These are phyloP conservation scores for Empidonax alnorum DNA, from an alignment of 2,113 vertebrate genomes.

Conservation along the genomic window DNA sequence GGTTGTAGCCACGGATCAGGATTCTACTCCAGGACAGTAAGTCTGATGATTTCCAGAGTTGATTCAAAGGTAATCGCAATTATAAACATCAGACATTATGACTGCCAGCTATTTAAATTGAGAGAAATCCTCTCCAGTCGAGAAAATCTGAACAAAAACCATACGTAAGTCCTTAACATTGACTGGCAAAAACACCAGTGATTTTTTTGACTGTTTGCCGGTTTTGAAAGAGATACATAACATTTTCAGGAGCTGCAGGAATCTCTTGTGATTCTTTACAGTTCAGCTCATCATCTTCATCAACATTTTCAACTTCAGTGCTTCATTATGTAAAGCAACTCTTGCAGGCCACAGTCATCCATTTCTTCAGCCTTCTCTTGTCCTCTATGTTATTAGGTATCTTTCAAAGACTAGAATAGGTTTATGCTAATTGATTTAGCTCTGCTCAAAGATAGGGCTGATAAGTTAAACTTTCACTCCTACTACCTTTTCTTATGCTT, in stretches of 20 bases:
- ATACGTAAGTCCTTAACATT: neutral
- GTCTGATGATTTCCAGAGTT: neutral
- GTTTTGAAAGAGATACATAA: neutral
- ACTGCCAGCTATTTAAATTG: neutral
- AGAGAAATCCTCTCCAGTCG: neutral
- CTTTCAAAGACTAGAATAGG: neutral
- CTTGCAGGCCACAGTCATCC: neutral
- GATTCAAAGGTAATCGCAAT: neutral
- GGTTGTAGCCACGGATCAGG: neutral
- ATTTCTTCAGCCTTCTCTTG: neutral
- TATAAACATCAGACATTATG: slow-evolving; percentile 20
- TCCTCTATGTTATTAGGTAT: neutral
- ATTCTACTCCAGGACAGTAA: neutral
- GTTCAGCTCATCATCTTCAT: neutral
- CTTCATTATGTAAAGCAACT: neutral
- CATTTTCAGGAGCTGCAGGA: neutral
- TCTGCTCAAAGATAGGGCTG: neutral
- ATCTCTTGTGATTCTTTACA: neutral
- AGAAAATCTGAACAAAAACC: neutral
- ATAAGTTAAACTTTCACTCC: neutral
- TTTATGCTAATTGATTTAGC: neutral
- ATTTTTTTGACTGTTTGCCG: neutral
- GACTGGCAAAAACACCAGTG: neutral
- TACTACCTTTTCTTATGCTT: neutral
- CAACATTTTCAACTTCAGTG: neutral